A percentile compares a stretch with the other conserved stretches of the same genome.
Conservation (phyloP, 2,113 vertebrate species). For the Pachypanchax playfairii region DNA sequence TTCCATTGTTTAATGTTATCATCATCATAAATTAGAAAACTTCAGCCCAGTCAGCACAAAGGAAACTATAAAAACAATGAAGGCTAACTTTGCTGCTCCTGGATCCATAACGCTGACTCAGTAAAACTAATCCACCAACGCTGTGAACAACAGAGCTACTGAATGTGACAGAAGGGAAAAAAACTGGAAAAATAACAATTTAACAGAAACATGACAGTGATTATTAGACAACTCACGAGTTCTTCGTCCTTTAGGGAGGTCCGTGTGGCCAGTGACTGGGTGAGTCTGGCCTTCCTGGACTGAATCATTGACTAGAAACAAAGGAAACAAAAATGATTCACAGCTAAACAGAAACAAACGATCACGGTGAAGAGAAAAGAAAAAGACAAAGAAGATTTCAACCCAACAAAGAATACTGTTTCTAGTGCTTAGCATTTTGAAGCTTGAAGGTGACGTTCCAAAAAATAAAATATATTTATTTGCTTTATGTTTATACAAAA, state of each 20-base stretch:
- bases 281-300: constrained; percentile 93
- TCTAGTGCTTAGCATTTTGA: constrained; percentile 3
- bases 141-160: constrained; percentile 5
- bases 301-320: constrained; percentile 89
- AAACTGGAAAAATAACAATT: background rate
- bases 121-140: constrained; percentile 9
- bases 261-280: constrained; percentile 89
- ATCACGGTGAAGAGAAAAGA: background rate
- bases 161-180: constrained; percentile 13
- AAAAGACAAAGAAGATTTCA: background rate
- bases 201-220: background rate
- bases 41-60: constrained; percentile 2
- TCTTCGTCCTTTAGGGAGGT: constrained; percentile 96
- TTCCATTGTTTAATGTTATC: constrained; percentile 12
- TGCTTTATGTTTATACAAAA: no score
- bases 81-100: background rate
- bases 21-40: constrained; percentile 4
- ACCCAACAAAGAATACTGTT: background rate
- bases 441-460: constrained; percentile 28
- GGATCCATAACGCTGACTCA: constrained; percentile 24
- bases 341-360: background rate
- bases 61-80: constrained; percentile 13
- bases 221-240: constrained; percentile 83
- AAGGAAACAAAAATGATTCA: constrained; percentile 1
- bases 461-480: no score